These are phyloP conservation scores for Hemitrygon akajei DNA, from an alignment of 2,797 vertebrate genomes.

Conservation along the genomic window DNA sequence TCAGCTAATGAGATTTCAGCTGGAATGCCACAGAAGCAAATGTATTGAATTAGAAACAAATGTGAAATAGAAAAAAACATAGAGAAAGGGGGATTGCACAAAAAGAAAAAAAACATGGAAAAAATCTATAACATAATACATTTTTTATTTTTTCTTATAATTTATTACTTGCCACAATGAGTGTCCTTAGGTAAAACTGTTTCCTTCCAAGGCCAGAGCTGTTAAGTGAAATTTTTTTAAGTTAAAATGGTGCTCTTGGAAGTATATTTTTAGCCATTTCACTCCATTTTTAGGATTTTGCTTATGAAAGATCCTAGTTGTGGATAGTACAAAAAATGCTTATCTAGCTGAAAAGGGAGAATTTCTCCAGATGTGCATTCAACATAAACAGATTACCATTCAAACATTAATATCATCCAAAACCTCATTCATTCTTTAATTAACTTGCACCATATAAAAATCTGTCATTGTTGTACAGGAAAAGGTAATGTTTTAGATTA, in stretches of 20 bases:
- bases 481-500: not conserved
- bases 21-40: not conserved
- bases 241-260: not conserved
- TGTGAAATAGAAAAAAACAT: not conserved
- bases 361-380: conserved; percentile 59
- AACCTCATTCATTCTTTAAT: not conserved
- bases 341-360: conserved; percentile 53
- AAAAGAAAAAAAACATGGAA: not conserved
- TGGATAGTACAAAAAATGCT: conserved; percentile 45
- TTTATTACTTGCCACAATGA: not conserved
- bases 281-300: conserved; percentile 67
- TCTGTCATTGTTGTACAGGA: not conserved
- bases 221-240: not conserved
- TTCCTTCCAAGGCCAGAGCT: too few relatives aligned
- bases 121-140: not conserved
- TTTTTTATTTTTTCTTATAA: not conserved
- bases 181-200: not conserved
- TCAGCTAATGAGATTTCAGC: not conserved
- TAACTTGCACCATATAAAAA: not conserved
- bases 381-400: conserved; percentile 51
- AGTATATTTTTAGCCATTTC: not conserved
- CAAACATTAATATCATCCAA: conserved; percentile 54
- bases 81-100: not conserved
- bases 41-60: not conserved
- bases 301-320: conserved; percentile 69